Evolutionary conservation across 2,888 invertebrate genomes (phyloP), one percentile per base, ranked within the genome.

Genomic region (Psylliodes chrysocephalus): DNA sequence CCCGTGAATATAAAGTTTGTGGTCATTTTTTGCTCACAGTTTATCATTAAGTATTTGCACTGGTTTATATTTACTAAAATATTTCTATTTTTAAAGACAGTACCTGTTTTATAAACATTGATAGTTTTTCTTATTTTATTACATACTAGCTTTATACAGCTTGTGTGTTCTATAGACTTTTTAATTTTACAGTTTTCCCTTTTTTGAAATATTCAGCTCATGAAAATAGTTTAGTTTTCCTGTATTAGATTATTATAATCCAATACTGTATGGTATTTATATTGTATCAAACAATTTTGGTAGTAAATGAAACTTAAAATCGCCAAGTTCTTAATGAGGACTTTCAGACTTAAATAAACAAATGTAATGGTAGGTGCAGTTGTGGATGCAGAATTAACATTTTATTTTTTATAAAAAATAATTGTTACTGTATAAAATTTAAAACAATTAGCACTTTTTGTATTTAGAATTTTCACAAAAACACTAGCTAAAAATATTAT

Each of bases 331-430:
- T 30, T 35, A 38, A 49, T n/a, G 38, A 49, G 33, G 51, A 59
- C 28, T 49, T 57, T 46, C 40, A 57, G 64, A 72, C 71, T 68
- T 68, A 51, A 68, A 70, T 69, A 69, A 72, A 71, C 73, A 74
- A 72, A 71, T 76, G 77, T 77, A 73, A 73, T 67, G 74, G 75
- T 64, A 60, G 73, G 74, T 77, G 76, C 76, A 75, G 71, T 70
- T 68, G 64, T 71, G 52, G 8, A 60, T 60, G 40, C 35, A 22
- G 22, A 22, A 22, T 22, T 22, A 4, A 22, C 22, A n/a, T n/a
- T n/a, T n/a, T n/a, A n/a, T n/a, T n/a, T n/a, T n/a, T n/a, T n/a
- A n/a, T n/a, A n/a, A n/a, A n/a, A n/a, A n/a, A n/a, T n/a, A n/a
- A n/a, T n/a, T n/a, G n/a, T n/a, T n/a, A n/a, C n/a, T n/a, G n/a